Base-by-base conservation (phyloP, 2,113 vertebrate genomes). In the Sclerurus mexicanus region DNA sequence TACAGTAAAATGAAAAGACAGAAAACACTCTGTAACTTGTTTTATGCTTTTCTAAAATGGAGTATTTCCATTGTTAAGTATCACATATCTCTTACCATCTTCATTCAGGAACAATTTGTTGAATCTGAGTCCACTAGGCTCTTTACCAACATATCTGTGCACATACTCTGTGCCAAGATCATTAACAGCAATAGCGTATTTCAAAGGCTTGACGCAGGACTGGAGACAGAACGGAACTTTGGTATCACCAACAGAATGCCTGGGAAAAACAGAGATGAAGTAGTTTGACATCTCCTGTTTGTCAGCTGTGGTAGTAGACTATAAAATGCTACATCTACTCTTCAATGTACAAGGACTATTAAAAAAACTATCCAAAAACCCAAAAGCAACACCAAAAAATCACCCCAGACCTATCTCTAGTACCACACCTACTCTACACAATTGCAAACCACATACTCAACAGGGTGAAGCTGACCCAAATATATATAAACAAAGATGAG, bases 181-280 rank as follows among this genome's bases (percentile, higher is more conserved):
- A 82, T 99, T 99, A 30, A 99, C 99, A 53, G 99, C 98, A 94
- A 99, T 98, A 55, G 99, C 99, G 1, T 99, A 99, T 88, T 99
- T 99, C 97, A 99, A 97, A 50, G 99, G 99, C 96, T 99, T 99
- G 25, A 99, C 99, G 11, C 99, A 99, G 17, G 99, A 99, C 97
- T 99, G 99, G 63, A 99, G 98, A 85, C 99, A 99, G 98, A 99
- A 99, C 1, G 99, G 99, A 55, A 99, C 99, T 98, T 99, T 99
- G 97, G 99, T 99, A 97, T 99, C 99, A 3, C 99, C 99, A 46
- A 98, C 98, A 3, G 99, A 99, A 98, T 99, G 99, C 96, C 99
- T 99, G 88, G 21, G 44, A 80, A 86, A 96, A 86, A 95, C 39
- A 96, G 6, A 96, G 27, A 88, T 5, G 4, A 58, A 92, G 27